Evolutionary conservation across 1,140 invertebrate species (phyloP), one percentile per base, ranked within the genome.

Genomic region (Lasioglossum albipes): DNA sequence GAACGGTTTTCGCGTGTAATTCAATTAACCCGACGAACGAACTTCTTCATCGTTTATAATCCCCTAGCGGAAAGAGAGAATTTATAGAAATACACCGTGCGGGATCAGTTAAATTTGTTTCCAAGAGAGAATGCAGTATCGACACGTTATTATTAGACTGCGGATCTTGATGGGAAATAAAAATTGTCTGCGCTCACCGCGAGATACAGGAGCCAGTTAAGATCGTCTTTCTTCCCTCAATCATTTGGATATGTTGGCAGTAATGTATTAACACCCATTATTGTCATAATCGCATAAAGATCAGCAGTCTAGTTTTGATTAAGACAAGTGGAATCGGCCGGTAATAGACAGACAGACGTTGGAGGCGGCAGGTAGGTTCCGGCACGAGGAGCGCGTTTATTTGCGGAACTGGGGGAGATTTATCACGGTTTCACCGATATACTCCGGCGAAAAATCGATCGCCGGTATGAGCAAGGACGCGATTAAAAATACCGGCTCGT

Each of bases 401-500:
- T 79, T 74, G 49, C 41, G 20, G 36, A 59, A 3, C 41, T 31
- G 36, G 1, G 0, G 66, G 65, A 66, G 41, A 66, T 79, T 65
- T 22, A 7, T 66, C 41, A 7, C 31, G 36, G 0, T 27, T 67
- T 49, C 59, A 16, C 62, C 77, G 62, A 79, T 74, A 79, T 74
- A 79, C 5, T 20, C n/a, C 5, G 22, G n/a, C 12, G 18, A 73
- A 52, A 57, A 66, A 73, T 79, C 76, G 69, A 73, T 73, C 16
- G 18, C 0, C 18, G 18, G 2, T 10, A 5, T 5, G 31, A 36
- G 52, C 70, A 79, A 79, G 77, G 77, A 66, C 77, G 27, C 22
- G 70, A 64, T 79, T 79, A 79, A 79, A 79, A 79, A 79, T 79
- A 79, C n/a, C 12, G n/a, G 52, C 52, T 10, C 49, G 54, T 18